phyloP scores from a whole-genome alignment of 2,113 vertebrate species.

The Serinus canaria region DNA sequence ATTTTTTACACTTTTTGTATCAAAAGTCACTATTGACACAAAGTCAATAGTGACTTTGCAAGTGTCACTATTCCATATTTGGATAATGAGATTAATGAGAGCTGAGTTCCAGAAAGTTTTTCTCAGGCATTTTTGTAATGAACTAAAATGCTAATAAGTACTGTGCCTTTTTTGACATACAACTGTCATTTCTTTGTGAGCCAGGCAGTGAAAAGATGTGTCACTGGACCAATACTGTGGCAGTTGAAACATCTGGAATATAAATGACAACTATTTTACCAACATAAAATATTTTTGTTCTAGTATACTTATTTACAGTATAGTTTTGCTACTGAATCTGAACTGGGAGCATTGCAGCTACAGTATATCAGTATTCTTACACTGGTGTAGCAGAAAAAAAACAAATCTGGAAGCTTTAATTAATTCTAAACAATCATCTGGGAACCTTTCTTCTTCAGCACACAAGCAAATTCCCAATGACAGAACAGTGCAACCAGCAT shows the following conservation, averaged over 20 bases:
- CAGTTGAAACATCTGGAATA: not conserved
- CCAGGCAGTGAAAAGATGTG: not conserved
- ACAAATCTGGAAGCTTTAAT: not conserved
- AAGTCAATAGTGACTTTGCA: too few relatives aligned
- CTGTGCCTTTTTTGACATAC: not conserved
- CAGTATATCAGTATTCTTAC: not conserved
- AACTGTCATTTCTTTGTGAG: not conserved
- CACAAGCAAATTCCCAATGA: slow-evolving; percentile 6
- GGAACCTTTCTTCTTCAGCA: not conserved
- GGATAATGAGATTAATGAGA: not conserved
- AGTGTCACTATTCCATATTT: not conserved
- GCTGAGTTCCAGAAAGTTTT: not conserved
- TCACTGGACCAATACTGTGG: not conserved
- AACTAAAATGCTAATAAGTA: not conserved
- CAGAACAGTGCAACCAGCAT: not conserved
- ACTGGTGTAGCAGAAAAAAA: not conserved
- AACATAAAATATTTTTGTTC: not conserved
- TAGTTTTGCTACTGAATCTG: not conserved
- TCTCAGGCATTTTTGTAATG: not conserved
- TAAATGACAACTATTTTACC: not conserved
- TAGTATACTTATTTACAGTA: not conserved
- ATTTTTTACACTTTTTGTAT: not conserved
- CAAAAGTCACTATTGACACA: too few relatives aligned
- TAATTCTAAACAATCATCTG: not conserved
- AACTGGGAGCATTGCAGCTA: not conserved